These are phyloP conservation scores for Zootoca vivipara DNA, from an alignment of 2,113 vertebrate species.

Conservation along the genomic window DNA sequence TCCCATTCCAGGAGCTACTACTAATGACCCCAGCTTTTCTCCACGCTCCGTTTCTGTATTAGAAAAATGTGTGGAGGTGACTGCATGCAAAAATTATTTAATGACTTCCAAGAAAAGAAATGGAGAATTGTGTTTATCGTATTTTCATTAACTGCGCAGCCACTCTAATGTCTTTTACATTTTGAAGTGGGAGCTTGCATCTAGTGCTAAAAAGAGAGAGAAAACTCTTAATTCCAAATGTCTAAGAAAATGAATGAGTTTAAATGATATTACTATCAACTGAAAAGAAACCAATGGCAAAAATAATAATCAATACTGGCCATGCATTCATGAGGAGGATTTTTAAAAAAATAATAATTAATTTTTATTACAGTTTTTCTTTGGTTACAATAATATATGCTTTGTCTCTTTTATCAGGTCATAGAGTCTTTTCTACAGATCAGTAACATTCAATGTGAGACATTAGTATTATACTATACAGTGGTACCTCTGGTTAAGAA, in stretches of 20 bases:
- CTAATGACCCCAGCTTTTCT: neutral
- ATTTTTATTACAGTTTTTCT: too few relatives aligned
- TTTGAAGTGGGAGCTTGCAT: constrained; percentile 19
- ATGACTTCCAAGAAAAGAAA: neutral
- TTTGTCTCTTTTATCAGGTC: neutral
- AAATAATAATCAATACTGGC: neutral
- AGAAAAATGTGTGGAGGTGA: neutral
- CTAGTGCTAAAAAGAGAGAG: neutral
- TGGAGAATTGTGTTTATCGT: neutral
- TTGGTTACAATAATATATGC: too few relatives aligned
- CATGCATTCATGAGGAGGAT: too few relatives aligned
- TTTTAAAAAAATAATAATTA: neutral
- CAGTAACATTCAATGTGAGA: too few relatives aligned
- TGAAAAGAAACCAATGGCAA: neutral
- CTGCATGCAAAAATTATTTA: neutral
- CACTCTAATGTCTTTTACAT: constrained; percentile 14
- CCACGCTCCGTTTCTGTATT: neutral
- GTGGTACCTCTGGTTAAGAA: too few relatives aligned
- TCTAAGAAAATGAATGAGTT: neutral
- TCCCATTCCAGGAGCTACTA: neutral
- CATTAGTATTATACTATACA: too few relatives aligned
- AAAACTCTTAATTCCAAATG: neutral
- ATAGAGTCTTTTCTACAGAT: too few relatives aligned
- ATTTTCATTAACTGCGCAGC: constrained; percentile 22
- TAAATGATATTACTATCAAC: constrained; percentile 23